phyloP scores from a whole-genome alignment of 1,140 invertebrate genomes.

The Augochlora pura region DNA sequence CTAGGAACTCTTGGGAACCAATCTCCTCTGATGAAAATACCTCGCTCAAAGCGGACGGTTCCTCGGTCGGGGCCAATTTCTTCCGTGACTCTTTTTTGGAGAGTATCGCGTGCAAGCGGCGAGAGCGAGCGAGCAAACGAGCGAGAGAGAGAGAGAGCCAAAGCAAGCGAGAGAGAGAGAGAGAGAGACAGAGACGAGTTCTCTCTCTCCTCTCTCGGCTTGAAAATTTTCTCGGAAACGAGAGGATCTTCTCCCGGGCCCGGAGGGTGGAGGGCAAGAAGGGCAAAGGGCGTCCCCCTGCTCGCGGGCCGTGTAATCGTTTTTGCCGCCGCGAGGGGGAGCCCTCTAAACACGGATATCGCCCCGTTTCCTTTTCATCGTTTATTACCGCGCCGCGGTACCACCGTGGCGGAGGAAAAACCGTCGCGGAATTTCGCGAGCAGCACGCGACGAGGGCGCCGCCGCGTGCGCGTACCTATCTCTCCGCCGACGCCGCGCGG shows the following conservation, averaged over 20 bases:
- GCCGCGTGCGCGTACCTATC: not conserved
- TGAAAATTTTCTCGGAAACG: not conserved
- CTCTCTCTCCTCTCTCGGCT: not conserved
- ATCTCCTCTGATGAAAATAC: conserved; percentile 71
- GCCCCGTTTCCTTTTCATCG: not conserved
- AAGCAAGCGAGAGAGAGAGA: no score
- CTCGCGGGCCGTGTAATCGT: not conserved
- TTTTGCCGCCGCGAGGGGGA: not conserved
- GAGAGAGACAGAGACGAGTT: not conserved
- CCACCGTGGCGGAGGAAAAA: not conserved
- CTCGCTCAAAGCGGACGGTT: conserved; percentile 56
- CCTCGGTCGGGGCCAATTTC: conserved; percentile 55
- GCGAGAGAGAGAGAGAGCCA: no score
- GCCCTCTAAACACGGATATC: conserved; percentile 4
- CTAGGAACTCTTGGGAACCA: conserved; percentile 69
- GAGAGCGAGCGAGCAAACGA: no score
- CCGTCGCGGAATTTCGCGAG: not conserved
- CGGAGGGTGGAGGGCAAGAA: not conserved
- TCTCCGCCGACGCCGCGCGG: no score
- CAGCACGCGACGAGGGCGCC: not conserved
- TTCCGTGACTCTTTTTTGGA: conserved; percentile 57
- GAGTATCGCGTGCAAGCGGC: conserved; percentile 54
- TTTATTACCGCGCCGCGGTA: conserved; percentile 35
- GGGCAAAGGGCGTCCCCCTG: not conserved
- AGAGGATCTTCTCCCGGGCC: no score